Evolutionary conservation across 1,140 invertebrate genomes (phyloP).

Genomic region (Drosophila bocqueti): DNA sequence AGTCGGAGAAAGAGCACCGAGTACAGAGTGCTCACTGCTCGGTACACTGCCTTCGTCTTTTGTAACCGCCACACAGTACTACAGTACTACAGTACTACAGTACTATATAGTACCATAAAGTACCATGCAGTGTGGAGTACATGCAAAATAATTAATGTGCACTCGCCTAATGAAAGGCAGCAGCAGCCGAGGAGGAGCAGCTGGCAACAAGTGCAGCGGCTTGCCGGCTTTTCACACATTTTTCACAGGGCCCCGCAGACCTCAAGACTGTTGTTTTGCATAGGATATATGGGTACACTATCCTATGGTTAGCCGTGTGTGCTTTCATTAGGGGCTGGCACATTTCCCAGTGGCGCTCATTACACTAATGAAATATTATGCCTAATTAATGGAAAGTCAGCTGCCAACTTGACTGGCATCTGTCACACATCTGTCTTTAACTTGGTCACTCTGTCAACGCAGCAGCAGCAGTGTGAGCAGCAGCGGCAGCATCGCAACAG

Average conservation of each 20-base stretch:
- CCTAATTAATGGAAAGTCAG: conserved; percentile 81
- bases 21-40: neutral
- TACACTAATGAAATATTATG: conserved; percentile 81
- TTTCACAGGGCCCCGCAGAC: conserved; percentile 61
- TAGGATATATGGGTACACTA: conserved; percentile 37
- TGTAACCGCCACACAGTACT: conserved; percentile 35
- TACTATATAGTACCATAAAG: neutral
- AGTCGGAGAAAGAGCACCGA: conserved; percentile 20
- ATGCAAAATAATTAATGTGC: conserved; percentile 80
- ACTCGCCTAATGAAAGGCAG: conserved; percentile 77
- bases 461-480: neutral
- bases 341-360: conserved; percentile 70
- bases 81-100: too few relatives aligned
- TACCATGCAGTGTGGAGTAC: neutral
- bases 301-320: conserved; percentile 32
- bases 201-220: conserved; percentile 42
- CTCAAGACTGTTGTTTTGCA: conserved; percentile 64
- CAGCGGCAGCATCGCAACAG: conserved; percentile 6
- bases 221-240: conserved; percentile 75
- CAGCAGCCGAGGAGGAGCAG: conserved; percentile 21
- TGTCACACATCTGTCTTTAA: conserved; percentile 79
- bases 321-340: conserved; percentile 65
- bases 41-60: conserved; percentile 31
- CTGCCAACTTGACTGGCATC: conserved; percentile 61
- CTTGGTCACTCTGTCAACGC: conserved; percentile 79